A percentile compares a stretch with the other conserved stretches of the same genome.
phyloP scores from a whole-genome alignment of 2,797 vertebrate genomes.

The Pipistrellus kuhlii region DNA sequence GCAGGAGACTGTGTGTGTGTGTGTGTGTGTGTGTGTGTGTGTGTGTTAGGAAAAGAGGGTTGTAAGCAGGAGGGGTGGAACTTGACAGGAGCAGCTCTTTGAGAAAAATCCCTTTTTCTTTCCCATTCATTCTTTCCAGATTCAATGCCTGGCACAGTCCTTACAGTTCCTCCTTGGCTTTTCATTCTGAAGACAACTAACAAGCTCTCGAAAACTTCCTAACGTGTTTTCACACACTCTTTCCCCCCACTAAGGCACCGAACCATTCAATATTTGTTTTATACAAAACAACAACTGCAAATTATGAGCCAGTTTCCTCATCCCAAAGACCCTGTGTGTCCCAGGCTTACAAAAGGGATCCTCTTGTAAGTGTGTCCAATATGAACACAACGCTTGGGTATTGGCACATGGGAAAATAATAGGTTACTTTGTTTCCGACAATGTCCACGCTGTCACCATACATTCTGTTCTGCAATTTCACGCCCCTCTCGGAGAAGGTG shows the following conservation, averaged over 20 bases:
- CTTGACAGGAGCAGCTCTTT: slow-evolving; percentile 65
- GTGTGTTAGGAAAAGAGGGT: slow-evolving; percentile 49
- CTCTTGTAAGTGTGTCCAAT: slow-evolving; percentile 57
- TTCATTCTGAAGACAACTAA: slow-evolving; percentile 76
- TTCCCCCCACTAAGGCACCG: not conserved
- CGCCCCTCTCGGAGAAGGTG: not conserved
- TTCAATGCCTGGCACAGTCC: slow-evolving; percentile 24
- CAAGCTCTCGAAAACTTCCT: slow-evolving; percentile 73
- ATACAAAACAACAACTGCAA: not conserved
- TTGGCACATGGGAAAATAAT: slow-evolving; percentile 55
- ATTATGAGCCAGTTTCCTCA: slow-evolving; percentile 38
- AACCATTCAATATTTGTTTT: slow-evolving; percentile 54
- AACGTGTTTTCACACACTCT: slow-evolving; percentile 33
- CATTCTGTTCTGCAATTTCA: slow-evolving; percentile 57
- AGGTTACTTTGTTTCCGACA: slow-evolving; percentile 52
- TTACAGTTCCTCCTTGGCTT: slow-evolving; percentile 69
- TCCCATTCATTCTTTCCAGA: slow-evolving; percentile 60
- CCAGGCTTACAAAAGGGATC: not conserved
- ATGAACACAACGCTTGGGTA: slow-evolving; percentile 11
- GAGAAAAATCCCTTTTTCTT: slow-evolving; percentile 72
- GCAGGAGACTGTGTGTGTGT: not conserved
- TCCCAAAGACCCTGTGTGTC: slow-evolving; percentile 35
- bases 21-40: not conserved
- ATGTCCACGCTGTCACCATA: slow-evolving; percentile 3
- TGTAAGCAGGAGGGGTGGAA: slow-evolving; percentile 71